Evolutionary conservation across 1,140 invertebrate species (phyloP).

Genomic region (Archivesica marissinica): DNA sequence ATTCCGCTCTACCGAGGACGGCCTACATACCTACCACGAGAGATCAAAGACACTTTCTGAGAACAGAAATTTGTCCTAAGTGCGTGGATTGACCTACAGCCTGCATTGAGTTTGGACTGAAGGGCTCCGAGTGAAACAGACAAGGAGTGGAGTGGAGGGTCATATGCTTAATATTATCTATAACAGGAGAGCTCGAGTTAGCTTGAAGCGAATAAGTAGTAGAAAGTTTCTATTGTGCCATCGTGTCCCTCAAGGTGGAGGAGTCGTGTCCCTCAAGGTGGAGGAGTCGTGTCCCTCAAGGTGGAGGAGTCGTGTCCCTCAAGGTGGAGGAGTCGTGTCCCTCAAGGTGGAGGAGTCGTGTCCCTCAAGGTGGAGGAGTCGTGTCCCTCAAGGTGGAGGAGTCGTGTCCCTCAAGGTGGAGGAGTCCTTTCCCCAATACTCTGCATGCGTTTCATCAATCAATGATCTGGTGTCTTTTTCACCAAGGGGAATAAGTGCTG

Average conservation of each 20-base stretch:
- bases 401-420: neutral
- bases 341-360: slow-evolving; percentile 3
- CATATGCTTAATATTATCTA: slow-evolving; percentile 10
- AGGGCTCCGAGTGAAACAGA: slow-evolving; percentile 5
- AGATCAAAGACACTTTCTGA: slow-evolving; percentile 11
- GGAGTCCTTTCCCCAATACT: neutral
- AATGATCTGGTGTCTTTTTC: slow-evolving; percentile 18
- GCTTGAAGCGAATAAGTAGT: neutral
- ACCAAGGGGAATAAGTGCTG: slow-evolving; percentile 9
- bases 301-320: neutral
- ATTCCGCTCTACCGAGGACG: slow-evolving; percentile 8
- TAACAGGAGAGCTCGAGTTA: slow-evolving; percentile 15
- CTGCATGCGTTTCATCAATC: neutral
- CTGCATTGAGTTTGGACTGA: slow-evolving; percentile 35
- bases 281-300: slow-evolving; percentile 1
- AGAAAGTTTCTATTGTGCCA: neutral
- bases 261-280: neutral
- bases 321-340: neutral
- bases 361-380: neutral
- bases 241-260: neutral
- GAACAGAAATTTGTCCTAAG: neutral
- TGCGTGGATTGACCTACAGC: slow-evolving; percentile 15
- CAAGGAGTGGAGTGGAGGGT: neutral
- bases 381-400: neutral
- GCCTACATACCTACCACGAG: neutral